Evolutionary conservation across 2,888 invertebrate genomes (phyloP).

Genomic region (Campaea margaritaria): DNA sequence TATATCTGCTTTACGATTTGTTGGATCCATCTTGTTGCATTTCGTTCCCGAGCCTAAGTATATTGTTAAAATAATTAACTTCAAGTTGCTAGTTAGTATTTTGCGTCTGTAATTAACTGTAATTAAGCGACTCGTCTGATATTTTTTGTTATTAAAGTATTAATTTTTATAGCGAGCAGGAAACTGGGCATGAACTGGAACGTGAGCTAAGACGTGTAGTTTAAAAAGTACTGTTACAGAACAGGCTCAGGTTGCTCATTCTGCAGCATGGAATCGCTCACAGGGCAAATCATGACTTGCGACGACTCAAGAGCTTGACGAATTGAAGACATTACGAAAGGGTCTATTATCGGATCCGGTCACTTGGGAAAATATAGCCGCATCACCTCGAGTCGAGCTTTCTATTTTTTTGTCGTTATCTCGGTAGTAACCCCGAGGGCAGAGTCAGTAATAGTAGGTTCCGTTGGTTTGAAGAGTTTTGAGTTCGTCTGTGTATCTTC

Average conservation of each 20-base stretch:
- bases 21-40: neutral
- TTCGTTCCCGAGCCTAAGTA: neutral
- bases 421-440: no score
- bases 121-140: slow-evolving; percentile 23
- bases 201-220: slow-evolving; percentile 13
- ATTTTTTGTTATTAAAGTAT: slow-evolving; percentile 25
- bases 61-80: slow-evolving; percentile 1
- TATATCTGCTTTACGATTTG: slow-evolving; percentile 1
- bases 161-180: slow-evolving; percentile 20
- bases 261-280: neutral
- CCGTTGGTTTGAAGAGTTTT: no score
- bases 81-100: slow-evolving; percentile 17
- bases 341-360: slow-evolving; percentile 28
- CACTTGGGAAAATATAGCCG: slow-evolving; percentile 25
- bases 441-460: no score
- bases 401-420: slow-evolving; percentile 15
- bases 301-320: slow-evolving; percentile 17
- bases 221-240: slow-evolving; percentile 8
- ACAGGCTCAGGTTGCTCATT: neutral
- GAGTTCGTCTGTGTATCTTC: no score
- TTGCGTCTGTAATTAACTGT: slow-evolving; percentile 19
- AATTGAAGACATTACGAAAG: slow-evolving; percentile 15
- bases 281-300: slow-evolving; percentile 15
- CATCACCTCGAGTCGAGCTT: slow-evolving; percentile 12
- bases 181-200: slow-evolving; percentile 17